These are phyloP conservation scores for Petaurus breviceps DNA, from an alignment of 2,113 vertebrate species.

Conservation along the genomic window DNA sequence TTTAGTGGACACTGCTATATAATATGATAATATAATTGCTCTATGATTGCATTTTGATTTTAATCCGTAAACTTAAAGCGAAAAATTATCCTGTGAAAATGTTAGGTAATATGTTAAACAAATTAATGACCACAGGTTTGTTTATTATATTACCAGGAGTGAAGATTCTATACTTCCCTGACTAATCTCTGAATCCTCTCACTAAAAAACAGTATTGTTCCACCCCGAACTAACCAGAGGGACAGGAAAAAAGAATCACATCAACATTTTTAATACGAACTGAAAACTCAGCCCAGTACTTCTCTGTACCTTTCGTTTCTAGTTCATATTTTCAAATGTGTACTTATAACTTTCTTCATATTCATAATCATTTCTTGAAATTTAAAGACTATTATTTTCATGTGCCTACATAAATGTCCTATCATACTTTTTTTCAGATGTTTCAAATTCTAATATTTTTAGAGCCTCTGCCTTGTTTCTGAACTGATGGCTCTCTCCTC, in stretches of 20 bases:
- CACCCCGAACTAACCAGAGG: not conserved
- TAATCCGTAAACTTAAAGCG: not conserved
- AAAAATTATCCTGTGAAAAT: not conserved
- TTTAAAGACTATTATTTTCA: not conserved
- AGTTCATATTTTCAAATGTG: conserved; percentile 27
- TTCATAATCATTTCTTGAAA: conserved; percentile 32
- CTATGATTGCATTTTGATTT: not conserved
- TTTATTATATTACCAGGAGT: not conserved
- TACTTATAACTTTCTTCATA: not conserved
- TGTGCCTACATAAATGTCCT: not conserved
- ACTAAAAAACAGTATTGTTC: not conserved
- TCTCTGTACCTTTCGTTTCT: not conserved
- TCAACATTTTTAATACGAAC: not conserved
- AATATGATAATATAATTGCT: not conserved
- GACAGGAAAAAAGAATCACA: not conserved
- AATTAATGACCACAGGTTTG: not conserved
- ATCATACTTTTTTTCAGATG: conserved; percentile 29
- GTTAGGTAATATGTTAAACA: not conserved
- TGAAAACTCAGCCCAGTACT: not conserved
- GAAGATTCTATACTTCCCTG: not conserved
- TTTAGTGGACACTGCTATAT: not conserved
- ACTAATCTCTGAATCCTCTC: not conserved
- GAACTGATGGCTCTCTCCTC: conserved; percentile 48
- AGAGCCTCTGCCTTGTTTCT: conserved; percentile 50
- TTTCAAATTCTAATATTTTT: conserved; percentile 44